Evolutionary conservation across 2,113 vertebrate species (phyloP), one percentile per base, ranked within the genome.

Genomic region (Ictalurus furcatus): DNA sequence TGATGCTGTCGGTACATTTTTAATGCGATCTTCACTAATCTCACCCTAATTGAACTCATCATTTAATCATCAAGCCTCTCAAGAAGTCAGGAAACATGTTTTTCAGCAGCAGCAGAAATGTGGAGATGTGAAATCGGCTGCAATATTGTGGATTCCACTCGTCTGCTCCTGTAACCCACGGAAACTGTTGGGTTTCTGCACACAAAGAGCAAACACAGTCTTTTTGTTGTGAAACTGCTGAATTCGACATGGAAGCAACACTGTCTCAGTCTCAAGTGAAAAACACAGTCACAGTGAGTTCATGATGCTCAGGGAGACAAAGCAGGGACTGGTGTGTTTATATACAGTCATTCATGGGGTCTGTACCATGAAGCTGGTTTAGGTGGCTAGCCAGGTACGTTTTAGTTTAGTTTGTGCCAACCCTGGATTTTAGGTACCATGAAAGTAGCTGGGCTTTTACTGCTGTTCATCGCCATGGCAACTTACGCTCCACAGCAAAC

Each of bases 211-310:
- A n/a, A 25, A 1, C 40, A 23, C 85, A 76, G 52, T 69, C 25
- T 63, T 44, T 73, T 21, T 9, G 65, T 48, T 74, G 23, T n/a
- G 44, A 85, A 85, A 85, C 6, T 7, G 44, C 65, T 81, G 23
- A 84, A 88, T 73, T 85, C 21, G 40, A 85, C 73, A 59, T 79
- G 86, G 71, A 73, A 80, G 85, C n/a, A 78, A 28, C 58, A 48
- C 37, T 74, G 65, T 71, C 21, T 56, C 19, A 23, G 69, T 86
- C 67, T 84, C 14, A 86, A 88, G 52, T n/a, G 6, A 80, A 58
- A 44, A 25, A 87, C 74, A 80, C 28, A 87, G 58, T 37, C 30
- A 23, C 80, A 25, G 40, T 40, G 34, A 40, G 56, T 83, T 61
- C 54, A 37, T 61, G n/a, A 34, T 58, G n/a, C 14, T 16, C 48